Evolutionary conservation across 2,888 invertebrate genomes (phyloP).

Genomic region (Isotomurus palustris): DNA sequence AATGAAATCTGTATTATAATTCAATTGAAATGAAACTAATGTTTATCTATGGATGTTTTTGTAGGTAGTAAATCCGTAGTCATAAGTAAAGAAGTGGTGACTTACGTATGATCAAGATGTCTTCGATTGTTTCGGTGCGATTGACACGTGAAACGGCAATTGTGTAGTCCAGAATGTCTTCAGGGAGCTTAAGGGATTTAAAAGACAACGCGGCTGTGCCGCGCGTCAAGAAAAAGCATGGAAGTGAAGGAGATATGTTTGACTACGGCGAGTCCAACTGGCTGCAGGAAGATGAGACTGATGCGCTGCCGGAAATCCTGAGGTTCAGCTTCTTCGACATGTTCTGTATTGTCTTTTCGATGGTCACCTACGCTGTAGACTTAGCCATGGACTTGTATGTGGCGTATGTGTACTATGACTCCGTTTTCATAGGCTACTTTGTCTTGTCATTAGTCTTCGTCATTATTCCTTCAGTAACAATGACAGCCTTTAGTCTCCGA

Average conservation of each 20-base stretch:
- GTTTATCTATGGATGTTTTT: no score
- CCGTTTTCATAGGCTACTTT: constrained; percentile 36
- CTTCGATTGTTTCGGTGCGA: background rate
- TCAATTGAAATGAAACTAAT: no score
- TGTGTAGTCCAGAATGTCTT: constrained; percentile 28
- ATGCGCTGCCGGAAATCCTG: constrained; percentile 40
- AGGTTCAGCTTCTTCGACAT: constrained; percentile 43
- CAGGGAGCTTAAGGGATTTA: constrained; percentile 29
- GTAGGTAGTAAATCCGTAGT: no score
- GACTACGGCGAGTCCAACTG: constrained; percentile 41
- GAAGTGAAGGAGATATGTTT: constrained; percentile 34
- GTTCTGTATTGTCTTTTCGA: constrained; percentile 40
- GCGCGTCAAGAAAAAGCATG: constrained; percentile 36
- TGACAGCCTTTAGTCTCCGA: constrained; percentile 45
- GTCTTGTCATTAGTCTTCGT: constrained; percentile 45
- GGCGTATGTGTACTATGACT: constrained; percentile 41
- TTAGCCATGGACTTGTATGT: constrained; percentile 44
- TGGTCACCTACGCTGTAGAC: constrained; percentile 39
- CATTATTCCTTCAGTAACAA: constrained; percentile 45
- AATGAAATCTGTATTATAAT: no score
- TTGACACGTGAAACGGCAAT: background rate
- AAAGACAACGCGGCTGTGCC: constrained; percentile 29
- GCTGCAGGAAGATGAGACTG: constrained; percentile 41
- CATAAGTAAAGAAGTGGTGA: no score
- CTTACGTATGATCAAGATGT: no score